Evolutionary conservation across 2,888 invertebrate species (phyloP), one percentile per base, ranked within the genome.

Genomic region (Drosophila kambysellisi): DNA sequence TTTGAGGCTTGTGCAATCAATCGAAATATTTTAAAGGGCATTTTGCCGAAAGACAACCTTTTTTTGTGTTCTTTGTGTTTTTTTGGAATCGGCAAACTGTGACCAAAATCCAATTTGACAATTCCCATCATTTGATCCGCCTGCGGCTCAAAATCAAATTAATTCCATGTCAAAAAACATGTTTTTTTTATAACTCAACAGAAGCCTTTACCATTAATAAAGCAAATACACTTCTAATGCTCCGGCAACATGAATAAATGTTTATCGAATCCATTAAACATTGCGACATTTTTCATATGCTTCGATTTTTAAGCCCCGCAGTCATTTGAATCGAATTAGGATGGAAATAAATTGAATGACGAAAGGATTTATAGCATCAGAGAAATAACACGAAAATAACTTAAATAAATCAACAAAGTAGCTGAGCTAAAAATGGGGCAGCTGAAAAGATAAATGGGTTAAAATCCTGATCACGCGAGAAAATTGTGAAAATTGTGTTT

Each of bases 331-430:
- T 52, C 52, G 57, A 46, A 67, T 68, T 43, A 17, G 30, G 20
- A 6, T 39, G 39, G 20, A 25, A 50, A 50, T 30, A 9, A 33
- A 57, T 7, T 17, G 17, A 39, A 25, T 17, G 17, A 39, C n/a
- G 15, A 57, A 30, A n/a, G n/a, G n/a, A 4, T 39, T n/a, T 51
- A 43, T 29, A 17, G 32, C 48, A 41, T 12, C 37, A n/a, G n/a
- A n/a, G n/a, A 29, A 39, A 12, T 52, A 39, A 2, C 20, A 29
- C 20, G 35, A 71, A 25, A 29, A 20, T 59, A 35, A 50, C 51
- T 25, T 46, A 70, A 69, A 81, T 86, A 87, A 84, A 82, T 86
- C 70, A 80, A 62, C 72, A 72, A 54, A 62, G 39, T 17, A 12
- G 57, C 62, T 52, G 57, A 29, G 25, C 9, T 41, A 29, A 59